A percentile compares a stretch with the other conserved stretches of the same genome.
phyloP scores from a whole-genome alignment of 2,797 vertebrate species.

The Odontamblyopus lacepedii region DNA sequence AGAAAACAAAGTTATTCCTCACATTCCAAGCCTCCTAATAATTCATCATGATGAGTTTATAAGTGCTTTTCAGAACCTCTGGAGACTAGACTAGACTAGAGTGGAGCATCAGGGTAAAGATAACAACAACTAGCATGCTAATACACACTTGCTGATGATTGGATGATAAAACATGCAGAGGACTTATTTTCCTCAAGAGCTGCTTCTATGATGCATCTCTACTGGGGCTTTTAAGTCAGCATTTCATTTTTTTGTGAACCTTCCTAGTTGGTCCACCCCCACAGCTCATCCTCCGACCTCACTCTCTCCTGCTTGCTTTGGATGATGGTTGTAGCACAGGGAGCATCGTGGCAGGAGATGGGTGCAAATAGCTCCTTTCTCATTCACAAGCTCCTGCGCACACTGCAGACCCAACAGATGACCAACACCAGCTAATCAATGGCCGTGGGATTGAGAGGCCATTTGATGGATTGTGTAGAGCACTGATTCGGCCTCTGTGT shows the following conservation, averaged over 20 bases:
- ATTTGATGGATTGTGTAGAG: conserved; percentile 57
- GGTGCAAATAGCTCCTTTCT: conserved; percentile 33
- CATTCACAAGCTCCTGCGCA: conserved; percentile 28
- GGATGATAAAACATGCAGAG: no score
- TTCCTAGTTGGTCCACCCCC: conserved; percentile 6
- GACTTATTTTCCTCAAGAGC: no score
- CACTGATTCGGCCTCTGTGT: conserved; percentile 31
- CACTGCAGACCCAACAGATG: conserved; percentile 44
- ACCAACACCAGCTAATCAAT: conserved; percentile 63
- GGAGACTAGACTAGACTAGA: no score
- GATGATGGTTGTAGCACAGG: conserved; percentile 22
- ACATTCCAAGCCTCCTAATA: no score
- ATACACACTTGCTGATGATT: no score
- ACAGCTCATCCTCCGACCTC: conserved; percentile 38
- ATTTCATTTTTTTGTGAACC: background rate
- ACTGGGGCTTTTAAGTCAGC: background rate
- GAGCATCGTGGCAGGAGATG: conserved; percentile 34
- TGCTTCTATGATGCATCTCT: background rate
- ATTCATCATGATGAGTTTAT: no score
- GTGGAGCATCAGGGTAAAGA: no score
- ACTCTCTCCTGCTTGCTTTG: conserved; percentile 33
- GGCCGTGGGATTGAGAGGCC: conserved; percentile 46
- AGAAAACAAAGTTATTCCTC: no score
- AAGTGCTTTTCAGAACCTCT: no score
- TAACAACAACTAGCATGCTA: no score